A percentile compares a stretch with the other conserved stretches of the same genome.
Conservation (phyloP, 2,797 vertebrate species). For the Centropyge bicolor region DNA sequence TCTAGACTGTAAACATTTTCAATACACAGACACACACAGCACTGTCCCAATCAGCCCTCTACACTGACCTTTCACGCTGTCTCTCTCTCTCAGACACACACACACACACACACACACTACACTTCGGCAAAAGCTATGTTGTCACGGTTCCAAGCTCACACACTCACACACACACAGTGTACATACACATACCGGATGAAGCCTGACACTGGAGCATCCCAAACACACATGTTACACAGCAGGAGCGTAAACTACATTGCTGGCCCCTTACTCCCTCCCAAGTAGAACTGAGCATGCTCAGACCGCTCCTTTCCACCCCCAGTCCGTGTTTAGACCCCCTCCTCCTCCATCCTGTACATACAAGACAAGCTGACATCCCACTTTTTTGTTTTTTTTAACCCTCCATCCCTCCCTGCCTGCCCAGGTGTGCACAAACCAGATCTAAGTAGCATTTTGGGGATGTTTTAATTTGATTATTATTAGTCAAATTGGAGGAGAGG, state of each 20-base stretch:
- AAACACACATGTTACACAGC: constrained; percentile 60
- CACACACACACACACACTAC: constrained; percentile 28
- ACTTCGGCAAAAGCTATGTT: constrained; percentile 67
- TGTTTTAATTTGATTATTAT: constrained; percentile 30
- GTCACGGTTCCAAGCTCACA: constrained; percentile 41
- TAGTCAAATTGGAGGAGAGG: constrained; percentile 44
- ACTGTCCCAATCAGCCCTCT: constrained; percentile 58
- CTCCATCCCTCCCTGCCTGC: constrained; percentile 23
- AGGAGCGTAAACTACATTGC: constrained; percentile 72
- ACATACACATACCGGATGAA: constrained; percentile 65
- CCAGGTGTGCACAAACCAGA: constrained; percentile 52
- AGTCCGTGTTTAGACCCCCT: constrained; percentile 11
- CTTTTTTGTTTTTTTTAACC: constrained; percentile 13
- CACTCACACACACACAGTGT: constrained; percentile 46
- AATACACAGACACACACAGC: constrained; percentile 67
- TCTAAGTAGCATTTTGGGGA: constrained; percentile 55
- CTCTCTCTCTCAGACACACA: constrained; percentile 25
- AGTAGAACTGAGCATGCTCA: constrained; percentile 51
- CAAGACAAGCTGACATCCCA: constrained; percentile 36
- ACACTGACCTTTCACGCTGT: constrained; percentile 46
- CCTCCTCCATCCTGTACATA: constrained; percentile 7
- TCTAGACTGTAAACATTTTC: constrained; percentile 83
- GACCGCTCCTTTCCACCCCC: constrained; percentile 16
- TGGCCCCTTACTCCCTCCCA: constrained; percentile 38
- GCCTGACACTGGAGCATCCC: constrained; percentile 60